A percentile compares a stretch with the other conserved stretches of the same genome.
Evolutionary conservation across 2,113 vertebrate genomes (phyloP).

Genomic region (Ptyas mucosa): DNA sequence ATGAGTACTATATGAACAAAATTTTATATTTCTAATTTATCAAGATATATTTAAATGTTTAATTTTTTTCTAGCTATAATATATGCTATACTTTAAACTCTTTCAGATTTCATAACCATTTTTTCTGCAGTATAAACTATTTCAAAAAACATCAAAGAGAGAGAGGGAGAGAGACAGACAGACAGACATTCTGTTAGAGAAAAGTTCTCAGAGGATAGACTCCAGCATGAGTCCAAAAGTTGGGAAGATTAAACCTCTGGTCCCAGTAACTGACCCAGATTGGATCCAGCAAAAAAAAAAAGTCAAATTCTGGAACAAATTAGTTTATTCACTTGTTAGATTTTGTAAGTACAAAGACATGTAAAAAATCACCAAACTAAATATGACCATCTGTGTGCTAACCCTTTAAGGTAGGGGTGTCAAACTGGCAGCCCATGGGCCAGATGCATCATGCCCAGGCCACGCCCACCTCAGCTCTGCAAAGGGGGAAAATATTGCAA

Average conservation of each 20-base stretch:
- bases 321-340: not conserved
- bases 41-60: not conserved
- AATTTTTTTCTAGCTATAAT: slow-evolving; percentile 26
- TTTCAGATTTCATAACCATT: not conserved
- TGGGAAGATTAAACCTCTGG: not conserved
- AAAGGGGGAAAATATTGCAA: too few species aligned
- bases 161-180: too few species aligned
- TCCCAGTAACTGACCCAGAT: too few species aligned
- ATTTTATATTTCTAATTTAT: not conserved
- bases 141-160: not conserved
- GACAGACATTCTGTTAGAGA: too few species aligned
- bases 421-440: too few species aligned
- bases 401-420: not conserved
- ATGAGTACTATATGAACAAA: slow-evolving; percentile 34
- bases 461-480: too few species aligned
- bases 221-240: too few species aligned
- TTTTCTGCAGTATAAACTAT: not conserved
- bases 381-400: not conserved
- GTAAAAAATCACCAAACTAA: not conserved
- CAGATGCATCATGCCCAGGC: too few species aligned
- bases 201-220: not conserved
- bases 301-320: not conserved
- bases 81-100: not conserved
- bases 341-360: not conserved
- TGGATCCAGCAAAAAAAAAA: not conserved